phyloP scores from a whole-genome alignment of 1,140 invertebrate genomes.

The Procambarus virginalis region DNA sequence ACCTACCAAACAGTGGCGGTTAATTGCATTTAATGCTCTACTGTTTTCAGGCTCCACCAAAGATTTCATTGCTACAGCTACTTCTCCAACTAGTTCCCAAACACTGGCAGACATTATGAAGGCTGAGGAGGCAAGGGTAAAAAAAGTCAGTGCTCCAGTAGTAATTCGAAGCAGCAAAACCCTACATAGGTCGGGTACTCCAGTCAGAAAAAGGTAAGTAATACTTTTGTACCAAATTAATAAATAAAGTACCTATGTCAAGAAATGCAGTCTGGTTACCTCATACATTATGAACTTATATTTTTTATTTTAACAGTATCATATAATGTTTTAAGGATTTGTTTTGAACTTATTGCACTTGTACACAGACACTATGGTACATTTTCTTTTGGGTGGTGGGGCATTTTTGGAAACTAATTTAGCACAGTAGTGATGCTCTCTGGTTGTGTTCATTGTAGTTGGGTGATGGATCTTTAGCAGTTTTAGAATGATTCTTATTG shows the following conservation, averaged over 20 bases:
- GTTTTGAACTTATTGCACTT: too few species aligned
- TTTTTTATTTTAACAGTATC: too few species aligned
- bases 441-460: too few species aligned
- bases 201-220: background rate
- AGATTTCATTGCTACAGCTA: background rate
- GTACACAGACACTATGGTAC: too few species aligned
- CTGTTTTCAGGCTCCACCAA: slow-evolving; percentile 1
- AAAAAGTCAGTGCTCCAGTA: background rate
- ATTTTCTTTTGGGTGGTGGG: too few species aligned
- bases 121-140: slow-evolving; percentile 23
- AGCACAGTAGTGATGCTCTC: too few species aligned
- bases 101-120: slow-evolving; percentile 39
- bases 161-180: slow-evolving; percentile 16
- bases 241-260: background rate
- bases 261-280: background rate
- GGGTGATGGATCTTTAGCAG: too few species aligned
- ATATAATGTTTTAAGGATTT: too few species aligned
- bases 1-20: too few species aligned
- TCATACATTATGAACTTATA: too few species aligned
- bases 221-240: background rate
- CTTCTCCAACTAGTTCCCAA: background rate
- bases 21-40: background rate
- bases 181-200: background rate
- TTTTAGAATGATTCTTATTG: too few species aligned
- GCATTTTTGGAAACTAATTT: too few species aligned